A percentile compares a stretch with the other conserved stretches of the same genome.
Evolutionary conservation across 2,888 invertebrate genomes (phyloP).

Genomic region (Hirtodrosophila cameraria): DNA sequence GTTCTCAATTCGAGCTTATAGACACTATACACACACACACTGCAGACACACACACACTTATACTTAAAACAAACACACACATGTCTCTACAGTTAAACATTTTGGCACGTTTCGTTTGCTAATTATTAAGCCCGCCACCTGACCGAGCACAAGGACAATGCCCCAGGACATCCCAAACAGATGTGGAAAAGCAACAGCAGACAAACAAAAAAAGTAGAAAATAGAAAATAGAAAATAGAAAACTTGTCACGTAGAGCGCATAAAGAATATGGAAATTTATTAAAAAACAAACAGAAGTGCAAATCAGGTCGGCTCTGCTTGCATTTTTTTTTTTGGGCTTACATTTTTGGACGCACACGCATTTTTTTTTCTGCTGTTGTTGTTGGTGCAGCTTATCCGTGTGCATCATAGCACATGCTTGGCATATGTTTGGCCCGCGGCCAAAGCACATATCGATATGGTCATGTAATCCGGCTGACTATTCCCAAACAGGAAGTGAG

Average conservation of each 20-base stretch:
- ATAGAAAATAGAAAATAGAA: no score
- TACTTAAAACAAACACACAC: no score
- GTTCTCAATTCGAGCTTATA: not conserved
- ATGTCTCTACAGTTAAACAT: conserved; percentile 18
- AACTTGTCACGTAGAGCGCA: conserved; percentile 60
- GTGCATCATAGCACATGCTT: conserved; percentile 7
- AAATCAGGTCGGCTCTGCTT: conserved; percentile 6
- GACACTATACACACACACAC: no score
- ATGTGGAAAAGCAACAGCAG: not conserved
- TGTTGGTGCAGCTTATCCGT: no score
- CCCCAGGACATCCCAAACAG: not conserved
- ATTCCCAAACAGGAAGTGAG: conserved; percentile 49
- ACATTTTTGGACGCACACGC: no score
- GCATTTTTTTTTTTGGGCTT: no score
- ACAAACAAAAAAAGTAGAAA: no score
- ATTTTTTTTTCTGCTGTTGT: no score
- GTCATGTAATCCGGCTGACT: conserved; percentile 51
- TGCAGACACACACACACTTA: no score
- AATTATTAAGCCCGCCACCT: conserved; percentile 66
- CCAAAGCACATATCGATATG: conserved; percentile 65
- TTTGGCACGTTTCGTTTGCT: conserved; percentile 49
- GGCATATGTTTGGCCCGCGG: conserved; percentile 49
- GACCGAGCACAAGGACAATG: conserved; percentile 32
- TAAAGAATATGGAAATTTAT: conserved; percentile 69
- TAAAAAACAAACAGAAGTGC: conserved; percentile 53